phyloP scores from a whole-genome alignment of 2,113 vertebrate species.

The Monarcha castaneiventris region DNA sequence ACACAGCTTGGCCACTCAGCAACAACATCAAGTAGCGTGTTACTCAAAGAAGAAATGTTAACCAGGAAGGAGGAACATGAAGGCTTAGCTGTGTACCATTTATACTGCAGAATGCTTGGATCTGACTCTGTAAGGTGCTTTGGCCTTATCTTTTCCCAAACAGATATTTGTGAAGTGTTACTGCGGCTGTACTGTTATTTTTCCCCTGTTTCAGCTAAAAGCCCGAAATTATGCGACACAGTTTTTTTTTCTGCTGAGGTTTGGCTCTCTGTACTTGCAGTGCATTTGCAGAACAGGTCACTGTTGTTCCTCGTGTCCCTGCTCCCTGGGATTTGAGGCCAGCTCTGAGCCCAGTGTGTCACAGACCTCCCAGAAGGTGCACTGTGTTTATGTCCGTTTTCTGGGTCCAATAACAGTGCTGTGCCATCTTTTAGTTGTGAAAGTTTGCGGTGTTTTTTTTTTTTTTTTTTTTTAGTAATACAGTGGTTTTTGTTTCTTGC shows the following conservation, averaged over 20 bases:
- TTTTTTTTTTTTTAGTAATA: background rate
- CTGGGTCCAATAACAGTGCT: accelerated
- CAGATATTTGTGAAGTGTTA: background rate
- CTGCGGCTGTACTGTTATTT: background rate
- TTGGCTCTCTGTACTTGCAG: background rate
- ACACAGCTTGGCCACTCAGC: background rate
- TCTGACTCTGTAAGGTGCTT: background rate
- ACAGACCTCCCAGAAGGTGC: background rate
- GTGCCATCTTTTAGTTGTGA: background rate
- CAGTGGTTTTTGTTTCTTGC: background rate
- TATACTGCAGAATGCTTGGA: background rate
- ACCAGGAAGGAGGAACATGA: background rate
- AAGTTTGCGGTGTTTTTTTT: background rate
- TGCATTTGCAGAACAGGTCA: background rate
- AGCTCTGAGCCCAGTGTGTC: background rate
- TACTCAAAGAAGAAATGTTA: background rate
- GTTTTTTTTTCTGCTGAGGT: background rate
- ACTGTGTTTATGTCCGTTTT: background rate
- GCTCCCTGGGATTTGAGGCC: background rate
- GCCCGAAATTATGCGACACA: background rate
- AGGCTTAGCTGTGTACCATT: background rate
- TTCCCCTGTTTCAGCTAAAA: background rate
- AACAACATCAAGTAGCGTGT: accelerated
- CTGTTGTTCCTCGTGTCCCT: background rate
- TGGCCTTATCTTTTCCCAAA: background rate